Conservation (phyloP, 2,113 vertebrate species). For the Callorhinus ursinus region DNA sequence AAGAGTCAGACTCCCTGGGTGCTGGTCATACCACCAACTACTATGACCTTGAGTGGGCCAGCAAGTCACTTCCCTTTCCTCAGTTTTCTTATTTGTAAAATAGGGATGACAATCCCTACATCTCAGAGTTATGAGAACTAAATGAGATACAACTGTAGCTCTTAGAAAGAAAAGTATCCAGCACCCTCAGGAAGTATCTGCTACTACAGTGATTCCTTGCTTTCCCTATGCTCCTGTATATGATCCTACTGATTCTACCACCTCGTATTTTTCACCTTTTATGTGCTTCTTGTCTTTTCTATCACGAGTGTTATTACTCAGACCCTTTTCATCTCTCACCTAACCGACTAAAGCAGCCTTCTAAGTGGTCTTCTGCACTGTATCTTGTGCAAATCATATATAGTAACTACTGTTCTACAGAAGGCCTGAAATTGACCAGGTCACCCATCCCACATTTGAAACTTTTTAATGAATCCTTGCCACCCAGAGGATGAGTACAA, state of each 20-base stretch:
- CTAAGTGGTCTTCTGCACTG: background rate
- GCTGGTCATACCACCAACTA: background rate
- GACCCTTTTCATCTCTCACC: background rate
- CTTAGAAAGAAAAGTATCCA: background rate
- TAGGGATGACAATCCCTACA: background rate
- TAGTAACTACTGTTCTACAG: background rate
- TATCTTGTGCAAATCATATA: background rate
- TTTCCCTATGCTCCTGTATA: background rate
- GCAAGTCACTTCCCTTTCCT: background rate
- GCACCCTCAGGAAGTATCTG: background rate
- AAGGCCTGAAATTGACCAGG: background rate
- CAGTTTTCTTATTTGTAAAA: background rate
- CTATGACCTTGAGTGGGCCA: background rate
- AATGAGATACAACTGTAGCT: background rate
- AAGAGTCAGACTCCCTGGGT: background rate
- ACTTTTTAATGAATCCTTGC: background rate
- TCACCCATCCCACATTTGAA: background rate
- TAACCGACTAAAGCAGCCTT: background rate
- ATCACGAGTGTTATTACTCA: background rate
- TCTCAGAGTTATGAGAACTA: background rate
- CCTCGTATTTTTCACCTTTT: background rate
- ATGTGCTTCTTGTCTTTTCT: background rate
- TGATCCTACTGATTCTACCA: background rate
- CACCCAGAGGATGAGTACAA: background rate
- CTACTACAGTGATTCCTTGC: background rate